Percentiles rank a stretch among this genome's conserved stretches.
Conservation (phyloP, 1,140 invertebrate species). For the Diabrotica virgifera region DNA sequence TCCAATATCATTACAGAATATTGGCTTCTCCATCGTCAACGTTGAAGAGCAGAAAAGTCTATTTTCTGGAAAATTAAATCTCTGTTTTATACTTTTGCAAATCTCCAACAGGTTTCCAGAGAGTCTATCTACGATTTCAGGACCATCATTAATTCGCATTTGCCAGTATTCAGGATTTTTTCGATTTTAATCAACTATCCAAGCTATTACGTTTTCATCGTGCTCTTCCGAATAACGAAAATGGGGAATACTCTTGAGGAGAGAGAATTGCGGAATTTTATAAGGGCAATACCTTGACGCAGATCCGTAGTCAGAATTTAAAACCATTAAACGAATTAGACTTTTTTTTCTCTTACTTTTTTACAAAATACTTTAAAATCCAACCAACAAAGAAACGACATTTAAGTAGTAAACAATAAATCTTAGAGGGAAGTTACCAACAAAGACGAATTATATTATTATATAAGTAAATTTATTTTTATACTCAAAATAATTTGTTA, state of each 20-base stretch:
- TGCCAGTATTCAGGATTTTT: not conserved
- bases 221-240: not conserved
- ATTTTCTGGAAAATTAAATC: slow-evolving; percentile 3
- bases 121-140: not conserved
- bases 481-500: no score
- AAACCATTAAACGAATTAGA: no score
- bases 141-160: not conserved
- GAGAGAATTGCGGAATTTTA: slow-evolving; percentile 1
- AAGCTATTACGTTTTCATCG: not conserved
- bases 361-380: no score
- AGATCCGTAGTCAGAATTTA: not conserved
- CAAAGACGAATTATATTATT: no score
- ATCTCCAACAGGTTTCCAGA: not conserved
- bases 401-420: no score
- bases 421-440: no score
- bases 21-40: not conserved
- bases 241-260: not conserved
- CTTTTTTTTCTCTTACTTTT: no score
- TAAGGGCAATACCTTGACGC: slow-evolving; percentile 1
- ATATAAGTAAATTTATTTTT: no score
- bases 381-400: no score
- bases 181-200: slow-evolving; percentile 2
- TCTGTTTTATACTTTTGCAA: not conserved
- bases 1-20: not conserved
- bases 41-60: not conserved